Conservation (phyloP, 1,140 invertebrate genomes). For the Daktulosphaira vitifoliae region DNA sequence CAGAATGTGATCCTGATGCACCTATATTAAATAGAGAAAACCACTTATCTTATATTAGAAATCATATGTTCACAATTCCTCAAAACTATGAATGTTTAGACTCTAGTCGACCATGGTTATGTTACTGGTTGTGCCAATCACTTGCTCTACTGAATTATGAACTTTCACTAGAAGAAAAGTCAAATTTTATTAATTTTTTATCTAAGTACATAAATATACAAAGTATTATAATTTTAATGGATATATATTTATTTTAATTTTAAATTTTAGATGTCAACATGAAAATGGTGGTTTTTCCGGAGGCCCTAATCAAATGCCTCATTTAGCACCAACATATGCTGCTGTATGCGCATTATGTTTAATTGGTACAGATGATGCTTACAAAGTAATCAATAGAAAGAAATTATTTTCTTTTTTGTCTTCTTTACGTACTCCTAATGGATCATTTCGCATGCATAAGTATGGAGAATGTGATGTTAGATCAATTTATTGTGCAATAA, state of each 20-base stretch:
- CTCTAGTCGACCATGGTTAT: constrained; percentile 88
- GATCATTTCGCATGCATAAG: constrained; percentile 81
- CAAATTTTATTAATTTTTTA: constrained; percentile 60
- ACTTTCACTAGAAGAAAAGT: constrained; percentile 57
- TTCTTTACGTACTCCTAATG: constrained; percentile 68
- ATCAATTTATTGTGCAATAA: constrained; percentile 89
- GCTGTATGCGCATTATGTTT: constrained; percentile 86
- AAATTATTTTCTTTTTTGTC: constrained; percentile 67
- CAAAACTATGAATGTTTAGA: constrained; percentile 71
- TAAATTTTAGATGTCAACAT: constrained; percentile 59
- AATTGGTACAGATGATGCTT: constrained; percentile 79
- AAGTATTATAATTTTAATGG: not conserved
- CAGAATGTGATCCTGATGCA: constrained; percentile 47
- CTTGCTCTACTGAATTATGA: constrained; percentile 69
- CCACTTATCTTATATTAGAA: constrained; percentile 61
- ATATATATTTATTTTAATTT: constrained; percentile 16
- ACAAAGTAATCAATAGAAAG: constrained; percentile 71
- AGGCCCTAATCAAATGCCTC: constrained; percentile 81
- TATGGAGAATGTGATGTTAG: constrained; percentile 94
- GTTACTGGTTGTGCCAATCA: constrained; percentile 91
- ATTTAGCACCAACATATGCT: constrained; percentile 94
- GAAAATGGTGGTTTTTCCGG: constrained; percentile 85
- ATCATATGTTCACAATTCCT: constrained; percentile 58
- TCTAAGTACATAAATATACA: constrained; percentile 43
- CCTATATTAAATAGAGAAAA: constrained; percentile 55